phyloP scores from a whole-genome alignment of 2,888 invertebrate genomes.

The Saturnia pavonia region DNA sequence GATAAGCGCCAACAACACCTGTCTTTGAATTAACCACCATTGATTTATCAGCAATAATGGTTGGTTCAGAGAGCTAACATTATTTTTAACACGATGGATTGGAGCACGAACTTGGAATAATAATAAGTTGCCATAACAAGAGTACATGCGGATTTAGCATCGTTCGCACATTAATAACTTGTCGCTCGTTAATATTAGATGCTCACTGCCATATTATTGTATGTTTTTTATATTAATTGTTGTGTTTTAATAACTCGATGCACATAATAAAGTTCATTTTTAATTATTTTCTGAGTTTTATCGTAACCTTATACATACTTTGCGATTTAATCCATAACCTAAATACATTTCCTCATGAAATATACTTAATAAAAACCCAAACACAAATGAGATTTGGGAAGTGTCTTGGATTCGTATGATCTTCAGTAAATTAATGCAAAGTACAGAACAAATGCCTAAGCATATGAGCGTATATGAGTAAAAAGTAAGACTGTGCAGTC shows the following conservation, averaged over 20 bases:
- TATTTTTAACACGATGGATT: background rate
- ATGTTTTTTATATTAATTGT: background rate
- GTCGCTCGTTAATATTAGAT: background rate
- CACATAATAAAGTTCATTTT: background rate
- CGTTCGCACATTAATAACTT: background rate
- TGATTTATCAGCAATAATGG: background rate
- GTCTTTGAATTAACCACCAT: background rate
- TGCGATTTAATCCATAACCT: conserved; percentile 31
- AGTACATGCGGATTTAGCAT: background rate
- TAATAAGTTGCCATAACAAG: background rate
- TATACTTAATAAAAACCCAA: no score
- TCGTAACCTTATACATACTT: background rate
- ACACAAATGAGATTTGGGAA: no score
- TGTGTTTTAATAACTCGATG: background rate
- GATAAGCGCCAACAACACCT: conserved; percentile 32
- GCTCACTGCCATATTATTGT: conserved; percentile 1
- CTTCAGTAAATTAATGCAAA: no score
- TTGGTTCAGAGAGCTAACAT: background rate
- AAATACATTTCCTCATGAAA: no score
- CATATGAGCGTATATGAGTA: no score
- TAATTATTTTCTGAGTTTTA: background rate
- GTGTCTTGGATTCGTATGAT: no score
- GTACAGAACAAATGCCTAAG: no score
- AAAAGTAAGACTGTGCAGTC: no score
- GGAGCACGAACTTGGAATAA: background rate